These are phyloP conservation scores for Kryptopterus vitreolus DNA, from an alignment of 2,797 vertebrate genomes.

Conservation along the genomic window DNA sequence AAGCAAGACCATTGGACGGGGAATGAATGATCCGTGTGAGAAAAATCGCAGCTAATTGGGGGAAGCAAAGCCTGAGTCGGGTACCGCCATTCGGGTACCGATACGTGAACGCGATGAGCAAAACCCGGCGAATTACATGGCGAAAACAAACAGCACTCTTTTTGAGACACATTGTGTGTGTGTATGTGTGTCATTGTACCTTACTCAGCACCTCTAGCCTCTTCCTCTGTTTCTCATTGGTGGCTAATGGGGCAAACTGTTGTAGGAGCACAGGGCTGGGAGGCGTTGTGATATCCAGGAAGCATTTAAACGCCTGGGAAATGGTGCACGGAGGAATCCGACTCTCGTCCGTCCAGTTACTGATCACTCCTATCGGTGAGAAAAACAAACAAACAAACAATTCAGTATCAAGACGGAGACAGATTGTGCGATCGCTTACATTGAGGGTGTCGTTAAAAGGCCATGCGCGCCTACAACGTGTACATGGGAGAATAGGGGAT, in stretches of 20 bases:
- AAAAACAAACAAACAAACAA: no score
- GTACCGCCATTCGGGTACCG: conserved; percentile 5
- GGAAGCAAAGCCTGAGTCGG: conserved; percentile 37
- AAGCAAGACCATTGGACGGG: conserved; percentile 42
- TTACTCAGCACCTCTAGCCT: conserved; percentile 91
- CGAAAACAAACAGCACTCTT: background rate
- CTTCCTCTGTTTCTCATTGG: conserved; percentile 89
- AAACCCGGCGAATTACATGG: conserved; percentile 12
- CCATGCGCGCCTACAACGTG: background rate
- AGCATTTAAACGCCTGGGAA: conserved; percentile 94
- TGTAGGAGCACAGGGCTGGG: conserved; percentile 91
- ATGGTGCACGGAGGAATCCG: conserved; percentile 95
- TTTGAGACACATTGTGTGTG: background rate
- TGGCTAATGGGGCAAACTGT: conserved; percentile 91
- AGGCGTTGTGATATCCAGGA: conserved; percentile 95
- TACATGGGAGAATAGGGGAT: background rate
- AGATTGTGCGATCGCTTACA: background rate
- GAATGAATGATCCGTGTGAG: conserved; percentile 51
- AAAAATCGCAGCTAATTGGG: conserved; percentile 55
- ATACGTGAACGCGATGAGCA: conserved; percentile 16
- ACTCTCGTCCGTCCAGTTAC: conserved; percentile 91
- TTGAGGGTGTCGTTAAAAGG: background rate
- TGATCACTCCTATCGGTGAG: conserved; percentile 84
- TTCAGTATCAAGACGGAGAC: background rate
- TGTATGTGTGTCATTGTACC: conserved; percentile 65